Evolutionary conservation across 2,113 vertebrate genomes (phyloP), one percentile per base, ranked within the genome.

Genomic region (Pontoporia blainvillei): DNA sequence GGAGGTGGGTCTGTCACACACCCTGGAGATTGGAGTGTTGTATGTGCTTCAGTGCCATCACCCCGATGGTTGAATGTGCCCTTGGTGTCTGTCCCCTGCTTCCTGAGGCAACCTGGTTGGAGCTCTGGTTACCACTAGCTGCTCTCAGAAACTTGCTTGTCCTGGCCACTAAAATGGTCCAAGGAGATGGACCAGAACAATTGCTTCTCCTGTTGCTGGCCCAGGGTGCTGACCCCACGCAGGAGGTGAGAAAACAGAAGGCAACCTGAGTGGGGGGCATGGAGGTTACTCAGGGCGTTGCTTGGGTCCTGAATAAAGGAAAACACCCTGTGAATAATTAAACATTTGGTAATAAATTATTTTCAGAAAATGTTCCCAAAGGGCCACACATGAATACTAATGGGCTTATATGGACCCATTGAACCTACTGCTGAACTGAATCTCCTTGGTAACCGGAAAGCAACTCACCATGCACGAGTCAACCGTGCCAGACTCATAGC

Each of bases 401-500:
- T 18, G 41, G 71, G 29, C 69, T 25, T 36, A 4, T 2, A 4
- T 11, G 34, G 52, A 46, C 71, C 4, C 83, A 61, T 1, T 9
- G 5, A 31, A 21, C 14, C 18, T 18, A 66, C 0, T 5, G 27
- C 25, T 9, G 69, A 67, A 36, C 31, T 2, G 12, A 71, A 54
- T 59, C 18, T 14, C 81, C 21, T 66, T 18, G 2, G 6, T 18
- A 59, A 46, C 21, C 41, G n/a, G 64, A 49, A 44, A 90, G 78
- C 61, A 27, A n/a, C 98, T 92, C 98, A 99, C 99, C 99, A 99
- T 99, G 97, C 99, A 99, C 0, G 99, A 99, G 95, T 99, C 99
- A 17, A 99, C 99, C 0, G 99, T 99, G 84, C 99, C 99, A 1
- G 99, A 99, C 75, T 99, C 99, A 0, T 99, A 99, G 54, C 99